Evolutionary conservation across 2,888 invertebrate species (phyloP), one percentile per base, ranked within the genome.

Genomic region (Lepidochrysops patricia): DNA sequence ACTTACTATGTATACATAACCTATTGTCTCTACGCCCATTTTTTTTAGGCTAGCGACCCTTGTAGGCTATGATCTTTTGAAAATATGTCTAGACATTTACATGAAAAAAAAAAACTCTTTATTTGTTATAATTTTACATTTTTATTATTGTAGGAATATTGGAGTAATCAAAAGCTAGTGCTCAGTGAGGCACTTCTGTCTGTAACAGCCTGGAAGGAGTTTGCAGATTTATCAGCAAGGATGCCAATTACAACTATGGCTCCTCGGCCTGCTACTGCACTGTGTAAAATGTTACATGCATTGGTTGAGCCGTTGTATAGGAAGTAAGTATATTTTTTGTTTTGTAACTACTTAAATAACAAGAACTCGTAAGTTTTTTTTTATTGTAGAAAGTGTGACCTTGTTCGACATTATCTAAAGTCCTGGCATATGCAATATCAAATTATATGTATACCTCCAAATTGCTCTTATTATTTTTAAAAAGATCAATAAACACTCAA

Each of bases 131-230:
- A n/a, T 59, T 23, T 57, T 29, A 15, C 25, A 19, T 60, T 60
- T 49, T 26, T 35, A 65, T 32, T 64, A 62, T 56, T 60, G 7
- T 60, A 89, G 88, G 89, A 89, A 61, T 89, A 91, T 70, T 85
- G 90, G 75, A 87, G 81, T 57, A 99, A 99, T 88, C 98, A 99
- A 82, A 99, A 99, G 84, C 92, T 98, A 70, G 96, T 97, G 26
- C 90, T 99, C 25, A 95, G 97, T 71, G 96, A 97, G 77, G 97
- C 98, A 0, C 84, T 98, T 56, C 79, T 99, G 6, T 92, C 93
- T 65, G 93, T 97, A 66, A 98, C 97, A 1, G 97, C 97, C 70
- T 99, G 98, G 98, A 91, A 93, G 15, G 95, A 95, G 72, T 97
- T 97, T 2, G 91, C 93, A 63, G 90, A 91, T 66, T 89, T 99